Base-by-base conservation (phyloP, 2,888 invertebrate genomes). In the Endotricha flammealis region DNA sequence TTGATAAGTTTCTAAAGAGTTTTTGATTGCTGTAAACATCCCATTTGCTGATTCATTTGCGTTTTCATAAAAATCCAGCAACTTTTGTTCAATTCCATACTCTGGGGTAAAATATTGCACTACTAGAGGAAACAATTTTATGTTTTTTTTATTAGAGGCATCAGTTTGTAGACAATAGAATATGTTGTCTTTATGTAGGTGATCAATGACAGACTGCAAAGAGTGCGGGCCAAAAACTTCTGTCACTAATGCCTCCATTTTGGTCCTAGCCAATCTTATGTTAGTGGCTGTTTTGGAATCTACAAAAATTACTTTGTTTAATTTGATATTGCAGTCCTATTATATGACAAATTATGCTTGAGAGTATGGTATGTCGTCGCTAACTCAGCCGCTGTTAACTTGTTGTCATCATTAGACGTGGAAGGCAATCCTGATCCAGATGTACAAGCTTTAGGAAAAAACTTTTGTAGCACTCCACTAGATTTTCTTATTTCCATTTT, bases 301-400 rank as follows among this genome's bases (percentile, higher is more conserved):
- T 17, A 39, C 44, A 48, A 44, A 52, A 6, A 52, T 50, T 29
- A 43, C 46, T 38, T 54, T 56, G 39, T 43, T 42, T 34, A 55
- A 41, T 48, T 55, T 53, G 5, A 46, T 27, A 13, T 17, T 29
- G 34, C 59, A 55, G 31, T 58, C 56, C 53, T 53, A 41, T 55
- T 60, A 34, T 58, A 60, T 3, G 59, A 58, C 11, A 53, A 41
- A 46, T 60, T 55, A 42, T 62, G 57, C 34, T 60, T 60, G 5
- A 62, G 54, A 32, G 51, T 49, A 39, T 59, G 57, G 32, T 38
- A 59, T 42, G 53, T 44, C 40, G 48, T 14, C 1, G 59, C 48
- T 42, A 55, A 38, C 39, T 58, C 48, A 13, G 47, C 40, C 8
- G 50, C 20, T 4, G 20, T 20, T 20, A 47, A 23, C 23, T 41